Evolutionary conservation across 2,797 vertebrate species (phyloP).

Genomic region (Sarcoramphus papa): DNA sequence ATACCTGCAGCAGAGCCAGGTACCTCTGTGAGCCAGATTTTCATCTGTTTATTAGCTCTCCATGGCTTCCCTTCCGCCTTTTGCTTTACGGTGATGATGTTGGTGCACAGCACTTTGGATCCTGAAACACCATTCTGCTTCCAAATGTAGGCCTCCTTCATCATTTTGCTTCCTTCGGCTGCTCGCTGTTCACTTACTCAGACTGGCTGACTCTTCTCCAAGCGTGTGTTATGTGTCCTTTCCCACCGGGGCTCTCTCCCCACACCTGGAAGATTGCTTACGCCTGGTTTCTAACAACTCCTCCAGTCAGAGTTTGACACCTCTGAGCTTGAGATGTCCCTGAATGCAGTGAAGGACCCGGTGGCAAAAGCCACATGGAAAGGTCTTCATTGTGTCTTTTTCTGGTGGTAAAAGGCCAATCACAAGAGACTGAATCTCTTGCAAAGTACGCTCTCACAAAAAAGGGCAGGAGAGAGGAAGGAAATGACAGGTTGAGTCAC

Average conservation of each 20-base stretch:
- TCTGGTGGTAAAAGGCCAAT: background rate
- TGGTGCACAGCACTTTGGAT: constrained; percentile 11
- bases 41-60: constrained; percentile 53
- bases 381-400: background rate
- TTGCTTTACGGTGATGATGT: background rate
- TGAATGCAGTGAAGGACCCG: background rate
- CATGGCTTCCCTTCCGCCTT: background rate
- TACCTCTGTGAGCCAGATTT: constrained; percentile 63
- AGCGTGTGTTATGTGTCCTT: background rate
- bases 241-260: background rate
- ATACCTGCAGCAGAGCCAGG: constrained; percentile 65
- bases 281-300: background rate
- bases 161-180: background rate
- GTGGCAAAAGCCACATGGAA: background rate
- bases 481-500: background rate
- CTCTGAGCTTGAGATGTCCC: background rate
- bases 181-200: background rate
- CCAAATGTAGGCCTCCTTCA: background rate
- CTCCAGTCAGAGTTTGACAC: background rate
- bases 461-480: background rate
- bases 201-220: constrained; percentile 5
- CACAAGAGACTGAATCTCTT: background rate
- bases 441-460: background rate
- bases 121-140: background rate
- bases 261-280: background rate